Conservation (phyloP, 2,888 invertebrate genomes). For the Trichopoda pennipes region DNA sequence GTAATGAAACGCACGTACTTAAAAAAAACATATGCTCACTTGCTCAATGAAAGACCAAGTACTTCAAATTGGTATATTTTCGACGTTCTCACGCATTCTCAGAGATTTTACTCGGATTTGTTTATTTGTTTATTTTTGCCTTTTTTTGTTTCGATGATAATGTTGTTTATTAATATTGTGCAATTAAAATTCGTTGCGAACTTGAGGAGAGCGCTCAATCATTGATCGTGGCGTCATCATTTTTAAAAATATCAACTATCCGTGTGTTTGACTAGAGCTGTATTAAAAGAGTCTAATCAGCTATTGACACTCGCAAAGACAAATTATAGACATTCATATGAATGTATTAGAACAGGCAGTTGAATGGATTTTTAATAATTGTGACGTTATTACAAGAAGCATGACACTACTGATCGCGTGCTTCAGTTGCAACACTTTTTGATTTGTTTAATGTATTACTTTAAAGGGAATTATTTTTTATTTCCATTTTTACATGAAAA, state of each 20-base stretch:
- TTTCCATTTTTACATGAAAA: neutral
- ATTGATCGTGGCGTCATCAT: constrained; percentile 29
- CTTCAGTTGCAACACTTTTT: constrained; percentile 17
- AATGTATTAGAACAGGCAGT: neutral
- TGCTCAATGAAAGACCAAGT: constrained; percentile 32
- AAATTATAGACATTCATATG: neutral
- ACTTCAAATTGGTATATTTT: neutral
- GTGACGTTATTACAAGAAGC: constrained; percentile 30
- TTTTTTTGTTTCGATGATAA: constrained; percentile 21
- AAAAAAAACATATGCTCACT: constrained; percentile 18
- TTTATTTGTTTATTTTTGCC: constrained; percentile 2
- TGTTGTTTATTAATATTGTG: constrained; percentile 55
- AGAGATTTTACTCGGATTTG: constrained; percentile 19
- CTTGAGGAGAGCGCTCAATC: constrained; percentile 11
- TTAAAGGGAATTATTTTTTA: neutral
- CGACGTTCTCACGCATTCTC: constrained; percentile 41
- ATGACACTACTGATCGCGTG: constrained; percentile 42
- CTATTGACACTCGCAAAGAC: neutral
- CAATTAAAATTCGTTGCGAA: constrained; percentile 25
- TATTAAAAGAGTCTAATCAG: neutral
- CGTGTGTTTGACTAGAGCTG: constrained; percentile 15
- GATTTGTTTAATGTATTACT: neutral
- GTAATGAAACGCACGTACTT: constrained; percentile 4
- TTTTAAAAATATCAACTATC: constrained; percentile 15
- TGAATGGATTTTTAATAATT: constrained; percentile 29